Conservation (phyloP, 2,113 vertebrate genomes). For the Cinclus cinclus region DNA sequence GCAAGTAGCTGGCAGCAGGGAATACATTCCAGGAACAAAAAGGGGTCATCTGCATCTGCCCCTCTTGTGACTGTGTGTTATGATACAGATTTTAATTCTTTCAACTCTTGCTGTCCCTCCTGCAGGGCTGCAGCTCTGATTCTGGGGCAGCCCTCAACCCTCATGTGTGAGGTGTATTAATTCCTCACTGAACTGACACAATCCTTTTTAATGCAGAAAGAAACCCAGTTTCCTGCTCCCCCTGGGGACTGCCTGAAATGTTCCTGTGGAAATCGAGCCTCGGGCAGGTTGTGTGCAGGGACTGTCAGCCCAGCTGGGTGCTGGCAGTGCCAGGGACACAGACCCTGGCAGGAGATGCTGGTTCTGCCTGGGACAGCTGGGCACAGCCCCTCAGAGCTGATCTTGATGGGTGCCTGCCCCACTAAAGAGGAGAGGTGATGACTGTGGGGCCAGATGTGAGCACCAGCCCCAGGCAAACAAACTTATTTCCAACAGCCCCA, state of each 20-base stretch:
- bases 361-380: background rate
- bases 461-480: background rate
- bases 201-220: background rate
- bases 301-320: background rate
- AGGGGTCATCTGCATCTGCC: background rate
- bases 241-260: background rate
- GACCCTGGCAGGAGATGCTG: background rate
- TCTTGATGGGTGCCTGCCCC: rapidly evolving
- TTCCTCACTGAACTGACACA: rapidly evolving
- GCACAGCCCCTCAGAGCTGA: rapidly evolving
- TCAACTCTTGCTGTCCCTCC: background rate
- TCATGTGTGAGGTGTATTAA: background rate
- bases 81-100: background rate
- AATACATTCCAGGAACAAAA: slow-evolving; percentile 1
- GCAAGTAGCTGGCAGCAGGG: background rate
- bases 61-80: background rate
- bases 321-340: rapidly evolving
- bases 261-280: background rate
- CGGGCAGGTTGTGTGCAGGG: background rate
- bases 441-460: background rate
- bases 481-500: background rate
- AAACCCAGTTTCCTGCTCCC: background rate
- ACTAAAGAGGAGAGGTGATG: background rate
- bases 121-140: background rate
- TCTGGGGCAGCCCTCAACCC: background rate